These are phyloP conservation scores for Tamias sibiricus DNA, from an alignment of 2,113 vertebrate species.

Conservation along the genomic window DNA sequence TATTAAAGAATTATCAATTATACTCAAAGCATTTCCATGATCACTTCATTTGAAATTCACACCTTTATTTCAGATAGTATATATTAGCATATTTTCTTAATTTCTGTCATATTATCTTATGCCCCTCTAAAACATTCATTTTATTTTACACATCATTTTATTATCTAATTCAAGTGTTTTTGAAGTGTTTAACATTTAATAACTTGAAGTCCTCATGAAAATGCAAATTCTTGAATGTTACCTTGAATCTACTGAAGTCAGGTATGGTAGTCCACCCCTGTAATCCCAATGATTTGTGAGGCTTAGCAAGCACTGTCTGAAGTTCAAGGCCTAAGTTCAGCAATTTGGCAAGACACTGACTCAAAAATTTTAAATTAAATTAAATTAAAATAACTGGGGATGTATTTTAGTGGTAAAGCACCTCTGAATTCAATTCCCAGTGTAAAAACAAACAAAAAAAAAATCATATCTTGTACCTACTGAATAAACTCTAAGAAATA, in stretches of 20 bases:
- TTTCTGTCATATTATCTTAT: neutral
- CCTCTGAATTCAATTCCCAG: too few species aligned
- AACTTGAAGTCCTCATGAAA: neutral
- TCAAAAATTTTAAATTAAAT: too few species aligned
- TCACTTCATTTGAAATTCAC: constrained; percentile 60
- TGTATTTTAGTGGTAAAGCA: too few species aligned
- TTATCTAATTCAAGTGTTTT: neutral
- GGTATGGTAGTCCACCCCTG: too few species aligned
- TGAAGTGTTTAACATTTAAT: neutral
- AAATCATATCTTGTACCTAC: neutral
- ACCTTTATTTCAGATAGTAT: neutral
- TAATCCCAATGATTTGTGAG: too few species aligned
- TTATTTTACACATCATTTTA: neutral
- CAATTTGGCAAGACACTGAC: too few species aligned
- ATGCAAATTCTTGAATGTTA: neutral
- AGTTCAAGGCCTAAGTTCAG: too few species aligned
- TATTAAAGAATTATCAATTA: constrained; percentile 20
- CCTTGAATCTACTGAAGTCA: too few species aligned
- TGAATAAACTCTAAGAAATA: neutral
- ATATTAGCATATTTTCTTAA: neutral
- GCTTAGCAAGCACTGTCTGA: too few species aligned
- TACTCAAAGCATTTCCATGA: neutral
- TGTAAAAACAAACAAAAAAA: too few species aligned
- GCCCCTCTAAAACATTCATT: neutral
- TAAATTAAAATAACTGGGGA: too few species aligned